Percentiles rank a stretch among this genome's conserved stretches.
Conservation (phyloP, 1,140 invertebrate genomes). For the Zaprionus tsacasi region DNA sequence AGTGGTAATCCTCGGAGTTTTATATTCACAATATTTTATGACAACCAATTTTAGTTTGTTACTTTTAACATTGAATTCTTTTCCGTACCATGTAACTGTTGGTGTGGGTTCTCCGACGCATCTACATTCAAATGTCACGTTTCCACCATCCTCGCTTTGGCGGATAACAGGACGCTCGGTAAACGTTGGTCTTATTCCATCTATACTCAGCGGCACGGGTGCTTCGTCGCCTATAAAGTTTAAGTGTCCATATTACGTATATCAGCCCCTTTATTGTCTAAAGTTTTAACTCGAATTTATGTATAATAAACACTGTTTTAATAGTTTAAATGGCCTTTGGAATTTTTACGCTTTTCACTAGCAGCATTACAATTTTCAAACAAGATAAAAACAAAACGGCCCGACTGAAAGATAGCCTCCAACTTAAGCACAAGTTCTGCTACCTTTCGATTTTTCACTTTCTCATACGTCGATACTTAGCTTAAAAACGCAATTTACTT, state of each 20-base stretch:
- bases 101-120: conserved; percentile 97
- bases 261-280: conserved; percentile 20
- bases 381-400: too few relatives aligned
- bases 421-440: too few relatives aligned
- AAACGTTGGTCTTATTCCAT: conserved; percentile 97
- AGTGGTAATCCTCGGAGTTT: conserved; percentile 21
- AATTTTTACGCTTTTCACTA: too few relatives aligned
- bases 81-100: conserved; percentile 92
- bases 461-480: too few relatives aligned
- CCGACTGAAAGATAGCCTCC: too few relatives aligned
- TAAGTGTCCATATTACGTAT: conserved; percentile 64
- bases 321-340: conserved; percentile 64
- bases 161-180: conserved; percentile 97
- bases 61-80: conserved; percentile 1
- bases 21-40: neutral
- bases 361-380: too few relatives aligned
- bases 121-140: conserved; percentile 97
- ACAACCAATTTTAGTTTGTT: conserved; percentile 5
- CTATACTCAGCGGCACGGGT: conserved; percentile 90
- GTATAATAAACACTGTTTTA: conserved; percentile 10
- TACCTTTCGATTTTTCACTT: too few relatives aligned
- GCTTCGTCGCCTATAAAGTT: conserved; percentile 93
- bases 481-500: too few relatives aligned
- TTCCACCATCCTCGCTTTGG: conserved; percentile 96
- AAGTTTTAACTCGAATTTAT: conserved; percentile 15